Conservation (phyloP, 1,140 invertebrate genomes). For the Pararge aegeria region DNA sequence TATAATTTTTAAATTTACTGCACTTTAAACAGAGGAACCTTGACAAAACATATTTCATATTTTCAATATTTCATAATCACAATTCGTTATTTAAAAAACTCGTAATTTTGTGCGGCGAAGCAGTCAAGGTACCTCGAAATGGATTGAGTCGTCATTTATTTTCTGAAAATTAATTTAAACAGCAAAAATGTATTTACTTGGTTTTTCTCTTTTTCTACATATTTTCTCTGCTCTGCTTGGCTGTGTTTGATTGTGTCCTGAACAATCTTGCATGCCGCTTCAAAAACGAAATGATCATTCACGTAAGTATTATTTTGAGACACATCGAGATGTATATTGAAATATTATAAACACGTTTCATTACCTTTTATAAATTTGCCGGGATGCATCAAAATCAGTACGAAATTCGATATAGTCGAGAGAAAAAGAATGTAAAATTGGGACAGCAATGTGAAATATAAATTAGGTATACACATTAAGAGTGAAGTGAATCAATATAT, state of each 20-base stretch:
- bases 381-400: constrained; percentile 17
- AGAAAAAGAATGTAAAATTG: constrained; percentile 23
- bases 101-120: neutral
- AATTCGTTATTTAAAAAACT: neutral
- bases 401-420: neutral
- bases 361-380: constrained; percentile 38
- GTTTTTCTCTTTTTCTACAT: constrained; percentile 85
- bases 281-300: constrained; percentile 87
- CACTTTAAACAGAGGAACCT: constrained; percentile 71
- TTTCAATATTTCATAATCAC: constrained; percentile 3
- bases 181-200: constrained; percentile 81
- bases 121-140: constrained; percentile 67
- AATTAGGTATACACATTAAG: constrained; percentile 30
- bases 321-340: constrained; percentile 69
- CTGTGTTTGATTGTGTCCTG: constrained; percentile 87
- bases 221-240: constrained; percentile 89
- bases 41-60: constrained; percentile 40
- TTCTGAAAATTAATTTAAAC: constrained; percentile 74
- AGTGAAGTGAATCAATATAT: constrained; percentile 21
- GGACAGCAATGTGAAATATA: constrained; percentile 29
- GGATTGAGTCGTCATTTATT: constrained; percentile 71
- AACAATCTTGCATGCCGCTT: constrained; percentile 87
- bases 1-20: constrained; percentile 73
- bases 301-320: constrained; percentile 87
- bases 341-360: constrained; percentile 44